Base-by-base conservation (phyloP, 2,888 invertebrate species). In the Amblyjoppa fuscipennis region DNA sequence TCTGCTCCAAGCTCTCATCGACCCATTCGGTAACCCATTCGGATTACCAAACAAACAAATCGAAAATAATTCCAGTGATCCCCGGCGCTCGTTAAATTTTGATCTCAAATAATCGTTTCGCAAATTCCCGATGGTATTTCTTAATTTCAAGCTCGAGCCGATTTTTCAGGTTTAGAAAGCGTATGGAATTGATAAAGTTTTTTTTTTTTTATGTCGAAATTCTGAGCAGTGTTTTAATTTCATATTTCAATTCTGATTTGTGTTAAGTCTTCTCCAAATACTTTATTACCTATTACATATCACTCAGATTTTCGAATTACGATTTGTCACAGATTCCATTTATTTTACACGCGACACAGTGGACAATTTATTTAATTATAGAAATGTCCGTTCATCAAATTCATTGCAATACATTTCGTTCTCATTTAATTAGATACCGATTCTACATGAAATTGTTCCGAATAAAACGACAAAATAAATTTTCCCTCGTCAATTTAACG, bases 111-210 rank as follows among this genome's bases (percentile, higher is more conserved):
- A 56, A 56, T 20, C 20, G 16, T 61, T 13, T 16, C 6, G 53
- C n/a, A 16, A 53, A 53, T 53, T 53, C 28, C 0, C 16, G 4
- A 28, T 6, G 61, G 25, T 61, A 61, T 61, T 61, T 31, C 61
- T 61, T 31, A 61, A 61, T 61, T 61, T 61, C 16, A 31, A 61
- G 61, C 31, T 61, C 61, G 28, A 16, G 13, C 31, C 61, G 61
- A 61, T 6, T 20, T 20, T 20, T 20, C 20, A 20, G 20, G 20
- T 20, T 20, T 20, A 20, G 20, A 20, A 20, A 20, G 20, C 20
- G 20, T 20, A 20, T 20, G 20, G 20, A 20, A 20, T 20, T 20
- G 20, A 20, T 20, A 20, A 20, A 20, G 20, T 20, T 20, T 20
- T 20, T 20, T 0, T 0, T 20, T 20, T 20, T 20, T 20, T 0